Percentiles rank a stretch among this genome's conserved stretches.
These are phyloP conservation scores for Acanthosepion esculentum DNA, from an alignment of 2,888 invertebrate species.

Conservation along the genomic window DNA sequence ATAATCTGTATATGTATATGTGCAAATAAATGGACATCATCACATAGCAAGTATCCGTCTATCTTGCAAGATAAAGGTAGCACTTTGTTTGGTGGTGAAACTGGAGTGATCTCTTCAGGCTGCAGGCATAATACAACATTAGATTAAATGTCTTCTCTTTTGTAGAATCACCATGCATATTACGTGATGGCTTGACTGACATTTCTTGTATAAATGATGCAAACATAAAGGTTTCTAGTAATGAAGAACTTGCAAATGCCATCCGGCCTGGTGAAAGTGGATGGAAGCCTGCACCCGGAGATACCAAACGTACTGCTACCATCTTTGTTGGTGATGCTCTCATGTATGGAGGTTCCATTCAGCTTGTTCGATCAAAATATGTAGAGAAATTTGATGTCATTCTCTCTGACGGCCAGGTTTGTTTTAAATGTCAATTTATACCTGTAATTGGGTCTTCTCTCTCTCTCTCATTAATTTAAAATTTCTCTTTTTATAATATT, in stretches of 20 bases:
- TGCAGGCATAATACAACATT: no score
- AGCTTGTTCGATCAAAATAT: neutral
- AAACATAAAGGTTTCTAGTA: slow-evolving; percentile 12
- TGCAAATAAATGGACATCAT: no score
- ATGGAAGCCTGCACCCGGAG: neutral
- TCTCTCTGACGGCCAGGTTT: slow-evolving; percentile 33
- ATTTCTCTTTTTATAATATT: neutral
- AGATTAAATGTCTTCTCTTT: neutral
- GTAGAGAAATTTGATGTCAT: slow-evolving; percentile 42
- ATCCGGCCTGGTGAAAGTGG: neutral
- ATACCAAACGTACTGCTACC: neutral
- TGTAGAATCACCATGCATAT: neutral
- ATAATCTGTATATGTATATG: no score
- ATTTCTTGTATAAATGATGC: neutral
- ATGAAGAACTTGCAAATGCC: slow-evolving; percentile 4
- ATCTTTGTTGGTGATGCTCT: slow-evolving; percentile 34
- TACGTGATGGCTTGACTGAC: slow-evolving; percentile 34
- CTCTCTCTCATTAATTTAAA: neutral
- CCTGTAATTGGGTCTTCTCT: neutral
- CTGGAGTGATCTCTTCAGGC: no score
- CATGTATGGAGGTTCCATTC: neutral
- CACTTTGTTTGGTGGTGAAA: no score
- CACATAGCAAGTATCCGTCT: no score
- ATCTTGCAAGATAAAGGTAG: no score
- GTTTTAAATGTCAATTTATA: neutral